Percentiles rank a stretch among this genome's conserved stretches.
phyloP scores from a whole-genome alignment of 2,888 invertebrate species.

The Rapana venosa region DNA sequence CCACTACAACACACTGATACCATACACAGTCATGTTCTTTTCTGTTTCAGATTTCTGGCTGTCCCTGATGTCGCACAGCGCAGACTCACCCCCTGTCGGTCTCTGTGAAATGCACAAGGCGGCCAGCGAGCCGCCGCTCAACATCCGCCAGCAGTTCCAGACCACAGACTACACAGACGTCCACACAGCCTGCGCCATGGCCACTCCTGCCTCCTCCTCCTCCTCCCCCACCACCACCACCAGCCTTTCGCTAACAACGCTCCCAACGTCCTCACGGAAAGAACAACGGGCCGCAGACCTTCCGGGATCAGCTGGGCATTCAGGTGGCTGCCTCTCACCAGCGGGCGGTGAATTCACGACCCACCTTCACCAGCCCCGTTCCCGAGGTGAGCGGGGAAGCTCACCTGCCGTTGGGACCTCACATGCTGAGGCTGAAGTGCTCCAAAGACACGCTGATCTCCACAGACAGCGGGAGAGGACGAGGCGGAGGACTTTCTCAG shows the following conservation, averaged over 20 bases:
- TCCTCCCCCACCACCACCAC: slow-evolving; percentile 60
- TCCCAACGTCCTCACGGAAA: background rate
- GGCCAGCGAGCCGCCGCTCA: slow-evolving; percentile 70
- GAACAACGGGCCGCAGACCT: slow-evolving; percentile 37
- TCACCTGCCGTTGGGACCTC: background rate
- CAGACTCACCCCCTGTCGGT: slow-evolving; percentile 25
- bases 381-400: background rate
- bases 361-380: background rate
- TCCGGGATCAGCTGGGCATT: slow-evolving; percentile 31
- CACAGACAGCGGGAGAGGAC: slow-evolving; percentile 27
- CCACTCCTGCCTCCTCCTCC: slow-evolving; percentile 51
- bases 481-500: background rate
- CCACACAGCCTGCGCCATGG: slow-evolving; percentile 52
- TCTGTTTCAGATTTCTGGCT: slow-evolving; percentile 77
- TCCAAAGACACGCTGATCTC: slow-evolving; percentile 3
- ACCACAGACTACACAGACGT: slow-evolving; percentile 32
- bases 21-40: background rate
- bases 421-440: slow-evolving; percentile 14
- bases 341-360: background rate
- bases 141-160: slow-evolving; percentile 54
- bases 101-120: slow-evolving; percentile 63
- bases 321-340: background rate
- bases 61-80: slow-evolving; percentile 62
- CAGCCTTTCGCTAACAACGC: slow-evolving; percentile 33
- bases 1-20: too few species aligned